Conservation (phyloP, 1,140 invertebrate species). For the Trachymyrmex cornetzi region DNA sequence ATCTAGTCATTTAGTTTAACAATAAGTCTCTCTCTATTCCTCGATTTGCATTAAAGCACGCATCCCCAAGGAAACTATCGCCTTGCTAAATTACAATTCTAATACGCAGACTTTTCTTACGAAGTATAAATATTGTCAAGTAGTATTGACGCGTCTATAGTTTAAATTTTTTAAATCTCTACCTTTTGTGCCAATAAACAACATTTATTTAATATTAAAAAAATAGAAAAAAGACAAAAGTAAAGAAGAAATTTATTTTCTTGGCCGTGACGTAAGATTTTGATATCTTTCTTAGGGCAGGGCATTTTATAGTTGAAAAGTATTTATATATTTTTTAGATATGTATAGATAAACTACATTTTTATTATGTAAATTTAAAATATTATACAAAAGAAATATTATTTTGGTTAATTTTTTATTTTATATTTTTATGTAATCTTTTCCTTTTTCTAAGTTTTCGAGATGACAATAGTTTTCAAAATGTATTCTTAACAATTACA, state of each 20-base stretch:
- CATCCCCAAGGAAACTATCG: not conserved
- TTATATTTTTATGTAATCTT: not conserved
- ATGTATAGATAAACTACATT: not conserved
- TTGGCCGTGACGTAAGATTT: not conserved
- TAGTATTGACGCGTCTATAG: not conserved
- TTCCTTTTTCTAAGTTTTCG: not conserved
- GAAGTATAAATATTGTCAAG: not conserved
- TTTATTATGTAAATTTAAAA: constrained; percentile 16
- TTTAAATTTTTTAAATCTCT: too few species aligned
- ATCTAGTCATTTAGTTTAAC: not conserved
- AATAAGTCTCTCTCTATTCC: not conserved
- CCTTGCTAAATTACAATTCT: constrained; percentile 33
- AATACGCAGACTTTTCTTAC: not conserved
- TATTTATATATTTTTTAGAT: not conserved
- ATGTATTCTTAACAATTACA: not conserved
- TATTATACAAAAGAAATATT: not conserved
- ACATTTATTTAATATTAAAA: not conserved
- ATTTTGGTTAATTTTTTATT: not conserved
- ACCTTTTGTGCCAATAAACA: not conserved
- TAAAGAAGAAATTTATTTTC: not conserved
- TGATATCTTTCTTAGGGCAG: not conserved
- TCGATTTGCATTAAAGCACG: constrained; percentile 12
- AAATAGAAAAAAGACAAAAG: not conserved
- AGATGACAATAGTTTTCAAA: not conserved
- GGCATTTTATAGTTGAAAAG: too few species aligned